A percentile compares a stretch with the other conserved stretches of the same genome.
These are phyloP conservation scores for Leuctra nigra DNA, from an alignment of 2,888 invertebrate genomes.

Conservation along the genomic window DNA sequence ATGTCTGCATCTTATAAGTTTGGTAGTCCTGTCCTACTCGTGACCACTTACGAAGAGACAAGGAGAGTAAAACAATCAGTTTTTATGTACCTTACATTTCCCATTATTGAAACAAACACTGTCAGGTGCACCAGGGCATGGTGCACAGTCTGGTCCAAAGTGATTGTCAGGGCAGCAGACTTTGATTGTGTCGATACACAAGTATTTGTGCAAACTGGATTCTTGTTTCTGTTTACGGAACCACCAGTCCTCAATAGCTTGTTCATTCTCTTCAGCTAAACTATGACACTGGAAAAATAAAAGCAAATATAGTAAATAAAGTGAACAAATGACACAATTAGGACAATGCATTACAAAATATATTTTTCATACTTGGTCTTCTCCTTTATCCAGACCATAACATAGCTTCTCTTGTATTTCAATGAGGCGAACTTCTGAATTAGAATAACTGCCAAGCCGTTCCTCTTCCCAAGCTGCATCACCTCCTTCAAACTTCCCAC, in stretches of 20 bases:
- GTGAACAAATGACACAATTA: slow-evolving; percentile 6
- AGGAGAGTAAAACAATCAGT: neutral
- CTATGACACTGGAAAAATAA: slow-evolving; percentile 61
- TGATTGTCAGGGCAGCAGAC: slow-evolving; percentile 81
- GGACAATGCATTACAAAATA: neutral
- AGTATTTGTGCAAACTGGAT: slow-evolving; percentile 59
- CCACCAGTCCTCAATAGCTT: slow-evolving; percentile 85
- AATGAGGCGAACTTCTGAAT: slow-evolving; percentile 81
- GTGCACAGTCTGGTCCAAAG: slow-evolving; percentile 72
- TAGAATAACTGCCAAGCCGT: slow-evolving; percentile 71
- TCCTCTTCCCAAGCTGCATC: slow-evolving; percentile 93
- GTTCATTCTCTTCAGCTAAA: slow-evolving; percentile 78
- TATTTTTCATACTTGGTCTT: slow-evolving; percentile 44
- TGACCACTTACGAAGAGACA: neutral
- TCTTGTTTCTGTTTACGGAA: slow-evolving; percentile 54
- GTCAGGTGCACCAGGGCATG: slow-evolving; percentile 68
- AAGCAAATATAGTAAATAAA: neutral
- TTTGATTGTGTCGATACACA: slow-evolving; percentile 71
- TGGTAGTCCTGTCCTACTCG: too few species aligned
- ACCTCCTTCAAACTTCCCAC: slow-evolving; percentile 87
- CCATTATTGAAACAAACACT: slow-evolving; percentile 78
- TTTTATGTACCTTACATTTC: slow-evolving; percentile 51
- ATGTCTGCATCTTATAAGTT: too few species aligned
- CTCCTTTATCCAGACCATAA: slow-evolving; percentile 61
- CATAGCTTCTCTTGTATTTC: slow-evolving; percentile 89